These are phyloP conservation scores for Fulica atra DNA, from an alignment of 2,113 vertebrate genomes.

Conservation along the genomic window DNA sequence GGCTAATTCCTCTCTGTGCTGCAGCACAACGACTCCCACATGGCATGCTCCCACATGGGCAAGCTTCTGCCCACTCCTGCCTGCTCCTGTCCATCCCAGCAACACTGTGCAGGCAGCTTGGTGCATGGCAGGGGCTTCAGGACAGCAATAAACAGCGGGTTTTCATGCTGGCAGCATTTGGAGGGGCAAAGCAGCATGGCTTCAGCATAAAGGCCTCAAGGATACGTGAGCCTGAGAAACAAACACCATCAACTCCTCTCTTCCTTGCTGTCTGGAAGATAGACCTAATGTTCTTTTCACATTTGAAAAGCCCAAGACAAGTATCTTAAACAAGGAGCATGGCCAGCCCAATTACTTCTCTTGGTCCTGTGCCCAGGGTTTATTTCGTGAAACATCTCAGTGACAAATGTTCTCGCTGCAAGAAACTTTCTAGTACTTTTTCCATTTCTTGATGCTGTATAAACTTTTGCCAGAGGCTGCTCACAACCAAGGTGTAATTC, in stretches of 20 bases:
- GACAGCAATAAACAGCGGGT: neutral
- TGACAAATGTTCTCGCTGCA: conserved; percentile 65
- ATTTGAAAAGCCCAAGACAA: conserved; percentile 16
- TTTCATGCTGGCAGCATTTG: neutral
- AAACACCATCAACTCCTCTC: neutral
- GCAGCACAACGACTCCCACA: neutral
- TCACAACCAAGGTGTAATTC: conserved; percentile 46
- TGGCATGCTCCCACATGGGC: neutral
- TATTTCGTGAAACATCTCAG: conserved; percentile 65
- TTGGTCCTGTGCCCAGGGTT: conserved; percentile 68
- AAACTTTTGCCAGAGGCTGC: conserved; percentile 53
- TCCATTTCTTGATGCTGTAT: conserved; percentile 47
- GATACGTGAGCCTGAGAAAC: neutral
- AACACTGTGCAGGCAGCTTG: neutral
- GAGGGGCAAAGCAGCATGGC: neutral
- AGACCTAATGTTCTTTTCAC: conserved; percentile 13
- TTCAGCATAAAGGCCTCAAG: neutral
- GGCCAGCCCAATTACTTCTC: conserved; percentile 67
- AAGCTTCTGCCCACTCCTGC: neutral
- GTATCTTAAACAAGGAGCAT: conserved; percentile 48
- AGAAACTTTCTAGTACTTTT: conserved; percentile 67
- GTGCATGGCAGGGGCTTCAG: neutral
- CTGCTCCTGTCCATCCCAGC: neutral
- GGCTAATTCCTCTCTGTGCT: neutral
- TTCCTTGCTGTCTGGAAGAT: conserved; percentile 18